phyloP scores from a whole-genome alignment of 2,797 vertebrate species.

The Pogonophryne albipinna region DNA sequence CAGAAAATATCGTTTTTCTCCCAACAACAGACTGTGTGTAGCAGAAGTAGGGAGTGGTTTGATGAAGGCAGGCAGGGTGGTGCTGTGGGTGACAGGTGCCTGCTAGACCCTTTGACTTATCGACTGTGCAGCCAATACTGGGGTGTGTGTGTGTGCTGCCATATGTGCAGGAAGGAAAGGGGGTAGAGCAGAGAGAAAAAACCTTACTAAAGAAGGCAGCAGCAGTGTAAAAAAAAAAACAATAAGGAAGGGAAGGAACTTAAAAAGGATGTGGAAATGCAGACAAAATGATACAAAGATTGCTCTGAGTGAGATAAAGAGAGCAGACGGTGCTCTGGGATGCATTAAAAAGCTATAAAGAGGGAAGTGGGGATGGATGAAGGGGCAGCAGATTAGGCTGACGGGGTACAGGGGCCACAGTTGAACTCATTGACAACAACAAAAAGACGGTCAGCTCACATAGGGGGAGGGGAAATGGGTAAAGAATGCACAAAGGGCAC shows the following conservation, averaged over 20 bases:
- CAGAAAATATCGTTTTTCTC: not conserved
- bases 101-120: constrained; percentile 49
- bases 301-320: constrained; percentile 23
- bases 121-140: constrained; percentile 38
- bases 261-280: constrained; percentile 25
- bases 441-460: constrained; percentile 34
- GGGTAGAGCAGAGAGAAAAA: not conserved
- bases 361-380: constrained; percentile 36
- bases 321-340: constrained; percentile 37
- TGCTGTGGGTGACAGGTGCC: constrained; percentile 51
- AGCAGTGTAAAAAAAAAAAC: not conserved
- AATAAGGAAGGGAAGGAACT: constrained; percentile 7
- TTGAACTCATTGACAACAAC: constrained; percentile 65
- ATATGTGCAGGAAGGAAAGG: constrained; percentile 28
- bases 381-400: constrained; percentile 50
- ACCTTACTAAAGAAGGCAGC: constrained; percentile 9
- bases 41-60: constrained; percentile 15
- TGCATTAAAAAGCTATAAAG: constrained; percentile 26
- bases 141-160: constrained; percentile 32
- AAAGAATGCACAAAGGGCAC: constrained; percentile 49
- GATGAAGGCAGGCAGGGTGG: constrained; percentile 18
- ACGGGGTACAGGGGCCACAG: constrained; percentile 47
- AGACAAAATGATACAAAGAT: constrained; percentile 48
- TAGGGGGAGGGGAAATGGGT: not conserved
- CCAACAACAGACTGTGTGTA: not conserved